These are phyloP conservation scores for Latrodectus geometricus DNA, from an alignment of 1,140 invertebrate genomes.

Conservation along the genomic window DNA sequence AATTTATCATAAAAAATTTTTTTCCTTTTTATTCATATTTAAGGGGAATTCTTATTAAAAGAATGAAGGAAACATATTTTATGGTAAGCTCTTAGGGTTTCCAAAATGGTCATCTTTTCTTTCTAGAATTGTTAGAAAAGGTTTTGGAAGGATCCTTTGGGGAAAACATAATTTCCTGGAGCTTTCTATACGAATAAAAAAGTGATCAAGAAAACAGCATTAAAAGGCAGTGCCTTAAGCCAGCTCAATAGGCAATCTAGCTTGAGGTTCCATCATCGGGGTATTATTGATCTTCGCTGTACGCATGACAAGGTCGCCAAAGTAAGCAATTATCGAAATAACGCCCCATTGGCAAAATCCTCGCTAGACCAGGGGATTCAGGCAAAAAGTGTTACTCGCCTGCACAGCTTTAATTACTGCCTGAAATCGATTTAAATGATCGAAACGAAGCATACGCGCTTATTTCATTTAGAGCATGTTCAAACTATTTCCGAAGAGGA, in stretches of 20 bases:
- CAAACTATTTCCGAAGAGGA: slow-evolving; percentile 29
- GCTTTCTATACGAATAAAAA: too few relatives aligned
- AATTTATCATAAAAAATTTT: too few relatives aligned
- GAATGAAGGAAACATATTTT: too few relatives aligned
- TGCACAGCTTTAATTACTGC: slow-evolving; percentile 52
- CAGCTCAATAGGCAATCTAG: slow-evolving; percentile 61
- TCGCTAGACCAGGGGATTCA: slow-evolving; percentile 53
- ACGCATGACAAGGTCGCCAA: slow-evolving; percentile 59
- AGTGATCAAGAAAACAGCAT: not conserved
- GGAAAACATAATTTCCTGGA: too few relatives aligned
- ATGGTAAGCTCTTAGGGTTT: too few relatives aligned
- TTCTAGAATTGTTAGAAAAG: too few relatives aligned
- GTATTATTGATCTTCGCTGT: slow-evolving; percentile 53
- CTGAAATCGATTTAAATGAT: slow-evolving; percentile 58
- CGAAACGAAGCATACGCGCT: slow-evolving; percentile 54
- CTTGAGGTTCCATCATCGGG: slow-evolving; percentile 49
- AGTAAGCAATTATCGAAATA: slow-evolving; percentile 62
- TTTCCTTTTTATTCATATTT: too few relatives aligned
- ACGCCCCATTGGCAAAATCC: slow-evolving; percentile 60
- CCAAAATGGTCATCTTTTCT: too few relatives aligned
- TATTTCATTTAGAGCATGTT: slow-evolving; percentile 55
- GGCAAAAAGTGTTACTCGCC: slow-evolving; percentile 51
- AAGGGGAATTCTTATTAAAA: too few relatives aligned
- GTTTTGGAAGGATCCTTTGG: too few relatives aligned
- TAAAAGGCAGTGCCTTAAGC: slow-evolving; percentile 46